A percentile compares a stretch with the other conserved stretches of the same genome.
These are phyloP conservation scores for Cerastis rubricosa DNA, from an alignment of 2,888 invertebrate genomes.

Conservation along the genomic window DNA sequence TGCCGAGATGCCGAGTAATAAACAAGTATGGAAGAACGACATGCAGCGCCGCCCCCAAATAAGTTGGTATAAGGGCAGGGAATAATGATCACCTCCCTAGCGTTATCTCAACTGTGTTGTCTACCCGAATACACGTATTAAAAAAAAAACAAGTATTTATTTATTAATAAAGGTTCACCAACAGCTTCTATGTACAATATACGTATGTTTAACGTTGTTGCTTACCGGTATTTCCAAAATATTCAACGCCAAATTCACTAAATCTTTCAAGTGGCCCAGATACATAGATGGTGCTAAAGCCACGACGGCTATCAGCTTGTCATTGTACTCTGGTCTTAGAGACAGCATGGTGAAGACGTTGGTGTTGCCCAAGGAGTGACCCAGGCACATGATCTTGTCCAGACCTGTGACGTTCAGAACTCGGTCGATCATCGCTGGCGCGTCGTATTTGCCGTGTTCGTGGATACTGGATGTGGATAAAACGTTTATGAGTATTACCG, in stretches of 20 bases:
- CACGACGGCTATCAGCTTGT: slow-evolving; percentile 88
- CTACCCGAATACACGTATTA: background rate
- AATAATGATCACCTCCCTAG: too few relatives aligned
- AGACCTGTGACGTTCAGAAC: slow-evolving; percentile 85
- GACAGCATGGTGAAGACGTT: slow-evolving; percentile 90
- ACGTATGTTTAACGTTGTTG: background rate
- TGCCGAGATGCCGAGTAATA: background rate
- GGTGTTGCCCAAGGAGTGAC: slow-evolving; percentile 91
- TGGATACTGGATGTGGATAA: slow-evolving; percentile 85
- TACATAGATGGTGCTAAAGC: slow-evolving; percentile 90
- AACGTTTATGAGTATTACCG: background rate
- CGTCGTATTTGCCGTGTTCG: slow-evolving; percentile 91
- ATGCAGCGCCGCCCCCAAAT: background rate
- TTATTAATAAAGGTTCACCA: background rate
- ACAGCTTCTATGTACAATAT: background rate
- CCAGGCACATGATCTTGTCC: slow-evolving; percentile 86
- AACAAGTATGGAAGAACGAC: background rate
- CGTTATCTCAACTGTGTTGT: background rate
- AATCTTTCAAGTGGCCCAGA: slow-evolving; percentile 76
- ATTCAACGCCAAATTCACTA: slow-evolving; percentile 73
- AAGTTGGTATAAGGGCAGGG: background rate
- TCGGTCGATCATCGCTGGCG: slow-evolving; percentile 90
- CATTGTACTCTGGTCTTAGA: slow-evolving; percentile 89
- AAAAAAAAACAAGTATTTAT: background rate
- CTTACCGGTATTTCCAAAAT: slow-evolving; percentile 77